A percentile compares a stretch with the other conserved stretches of the same genome.
Evolutionary conservation across 30 jellyfish, hydroid and myxozoan species (phyloP).

Genomic region (Aurelia aurita complex sp. Pacific): DNA sequence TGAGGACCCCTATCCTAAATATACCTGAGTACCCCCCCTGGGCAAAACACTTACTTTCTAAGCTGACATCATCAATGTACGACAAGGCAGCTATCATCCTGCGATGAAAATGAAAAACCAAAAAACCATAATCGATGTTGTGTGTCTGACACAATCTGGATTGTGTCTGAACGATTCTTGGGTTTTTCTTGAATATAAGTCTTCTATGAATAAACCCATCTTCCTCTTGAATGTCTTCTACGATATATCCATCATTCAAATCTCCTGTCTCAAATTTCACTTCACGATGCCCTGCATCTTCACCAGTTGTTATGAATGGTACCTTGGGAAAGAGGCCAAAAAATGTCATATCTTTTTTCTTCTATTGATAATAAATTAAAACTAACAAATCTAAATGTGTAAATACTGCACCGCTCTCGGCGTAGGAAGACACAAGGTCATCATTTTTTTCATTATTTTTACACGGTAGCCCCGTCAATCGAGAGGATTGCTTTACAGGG

Average conservation of each 20-base stretch:
- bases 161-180: constrained; percentile 37
- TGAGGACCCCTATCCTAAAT: no score
- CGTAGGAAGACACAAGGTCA: no score
- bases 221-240: constrained; percentile 62
- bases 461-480: no score
- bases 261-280: constrained; percentile 44
- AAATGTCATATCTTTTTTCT: neutral
- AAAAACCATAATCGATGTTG: constrained; percentile 30
- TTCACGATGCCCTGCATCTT: constrained; percentile 62
- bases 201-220: constrained; percentile 58
- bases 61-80: neutral
- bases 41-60: neutral
- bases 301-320: constrained; percentile 82
- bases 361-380: no score
- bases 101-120: constrained; percentile 7
- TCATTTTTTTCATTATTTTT: no score
- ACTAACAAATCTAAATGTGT: no score
- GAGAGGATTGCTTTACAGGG: no score
- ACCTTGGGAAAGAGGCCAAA: constrained; percentile 23
- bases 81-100: constrained; percentile 37
- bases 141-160: constrained; percentile 3
- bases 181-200: constrained; percentile 40
- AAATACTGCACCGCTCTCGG: no score
- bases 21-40: no score
- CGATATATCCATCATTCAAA: constrained; percentile 16